Evolutionary conservation across 1,140 invertebrate species (phyloP).

Genomic region (Marisa cornuarietis): DNA sequence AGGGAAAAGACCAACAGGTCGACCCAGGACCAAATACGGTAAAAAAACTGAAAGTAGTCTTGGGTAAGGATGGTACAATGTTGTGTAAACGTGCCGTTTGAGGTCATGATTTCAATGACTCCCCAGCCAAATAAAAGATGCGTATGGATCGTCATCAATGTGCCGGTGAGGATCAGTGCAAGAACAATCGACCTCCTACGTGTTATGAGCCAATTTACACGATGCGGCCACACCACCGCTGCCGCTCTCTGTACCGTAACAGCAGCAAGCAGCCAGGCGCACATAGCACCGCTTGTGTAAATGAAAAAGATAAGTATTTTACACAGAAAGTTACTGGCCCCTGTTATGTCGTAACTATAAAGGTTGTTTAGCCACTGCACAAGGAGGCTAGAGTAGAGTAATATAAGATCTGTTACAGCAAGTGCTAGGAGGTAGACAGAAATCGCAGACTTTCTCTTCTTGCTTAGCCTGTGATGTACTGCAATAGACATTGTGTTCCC

Average conservation of each 20-base stretch:
- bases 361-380: conserved; percentile 39
- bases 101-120: not conserved
- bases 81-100: not conserved
- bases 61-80: not conserved
- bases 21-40: conserved; percentile 23
- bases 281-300: conserved; percentile 32
- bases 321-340: conserved; percentile 29
- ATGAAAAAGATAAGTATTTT: conserved; percentile 38
- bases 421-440: conserved; percentile 36
- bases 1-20: conserved; percentile 27
- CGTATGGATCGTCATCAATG: not conserved
- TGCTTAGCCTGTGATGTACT: too few relatives aligned
- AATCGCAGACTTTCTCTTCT: conserved; percentile 23
- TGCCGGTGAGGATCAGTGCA: not conserved
- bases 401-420: conserved; percentile 37
- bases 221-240: conserved; percentile 42
- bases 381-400: conserved; percentile 44
- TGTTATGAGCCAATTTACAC: conserved; percentile 34
- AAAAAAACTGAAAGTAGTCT: conserved; percentile 11
- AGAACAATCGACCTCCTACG: conserved; percentile 6
- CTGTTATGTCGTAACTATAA: conserved; percentile 39
- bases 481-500: too few relatives aligned
- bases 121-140: conserved; percentile 14
- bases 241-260: conserved; percentile 46
- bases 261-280: conserved; percentile 43